Evolutionary conservation across 2,113 vertebrate genomes (phyloP), one percentile per base, ranked within the genome.

Genomic region (Maccullochella peelii): DNA sequence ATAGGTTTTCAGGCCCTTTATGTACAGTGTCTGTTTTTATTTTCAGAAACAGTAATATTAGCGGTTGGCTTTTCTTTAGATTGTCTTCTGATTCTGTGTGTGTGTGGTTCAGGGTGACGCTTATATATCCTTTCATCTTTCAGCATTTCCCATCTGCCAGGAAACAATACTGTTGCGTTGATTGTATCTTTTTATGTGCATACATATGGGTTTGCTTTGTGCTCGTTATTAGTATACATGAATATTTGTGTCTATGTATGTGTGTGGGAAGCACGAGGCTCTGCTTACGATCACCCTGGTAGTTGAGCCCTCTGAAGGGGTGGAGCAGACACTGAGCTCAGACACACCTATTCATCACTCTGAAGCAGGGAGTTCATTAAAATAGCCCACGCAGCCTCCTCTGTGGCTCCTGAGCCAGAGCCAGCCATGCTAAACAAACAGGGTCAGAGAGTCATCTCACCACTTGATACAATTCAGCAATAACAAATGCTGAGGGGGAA

Each of bases 361-460:
- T 79, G 86, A 91, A 90, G 85, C 79, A 88, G 81, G 81, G 87
- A 93, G 92, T 93, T 93, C 91, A 92, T 94, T 94, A 92, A 92
- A 92, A 85, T 77, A 90, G 88, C 90, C 88, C 87, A 83, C 83
- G 62, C 87, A 87, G 82, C 80, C 89, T 84, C 91, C 84, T 88
- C 83, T 52, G 87, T 65, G 81, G 79, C 85, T 83, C 47, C 77
- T 87, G 84, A 89, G 54, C 67, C 65, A 15, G 54, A 79, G 84
- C 82, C 82, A 74, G 81, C 36, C 65, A 38, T 54, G 77, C 77
- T 54, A 68, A 82, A 90, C 87, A 89, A 87, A 89, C 86, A 50
- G 79, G 86, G 74, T 93, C 85, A 90, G 73, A 70, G 72, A 68
- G 77, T 62, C 66, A 82, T 72, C 38, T 74, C 54, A 58, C 23